These are phyloP conservation scores for Seira sanloemensis DNA, from an alignment of 2,888 invertebrate species.

Conservation along the genomic window DNA sequence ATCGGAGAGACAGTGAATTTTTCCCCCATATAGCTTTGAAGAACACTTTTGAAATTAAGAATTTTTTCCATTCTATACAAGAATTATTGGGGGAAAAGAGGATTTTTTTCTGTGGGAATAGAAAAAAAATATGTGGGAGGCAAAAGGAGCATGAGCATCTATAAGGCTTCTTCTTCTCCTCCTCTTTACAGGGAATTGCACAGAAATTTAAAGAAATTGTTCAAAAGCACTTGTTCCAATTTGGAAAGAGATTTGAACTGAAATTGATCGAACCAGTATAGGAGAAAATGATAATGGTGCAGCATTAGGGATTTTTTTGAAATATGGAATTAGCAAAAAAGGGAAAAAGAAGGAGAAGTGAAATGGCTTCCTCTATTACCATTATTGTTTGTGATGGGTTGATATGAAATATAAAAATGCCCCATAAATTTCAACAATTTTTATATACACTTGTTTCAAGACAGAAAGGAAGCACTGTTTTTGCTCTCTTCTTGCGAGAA, in stretches of 20 bases:
- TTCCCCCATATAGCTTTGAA: too few species aligned
- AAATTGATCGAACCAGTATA: conserved; percentile 10
- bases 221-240: background rate
- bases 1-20: too few species aligned
- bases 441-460: background rate
- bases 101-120: background rate
- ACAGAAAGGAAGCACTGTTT: background rate
- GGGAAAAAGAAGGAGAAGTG: background rate
- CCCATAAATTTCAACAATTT: background rate
- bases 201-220: background rate
- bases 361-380: background rate
- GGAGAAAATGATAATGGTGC: background rate
- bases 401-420: background rate
- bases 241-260: conserved; percentile 1
- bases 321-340: background rate
- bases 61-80: background rate
- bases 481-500: background rate
- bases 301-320: background rate
- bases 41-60: background rate
- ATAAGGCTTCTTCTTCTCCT: background rate
- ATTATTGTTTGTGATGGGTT: background rate
- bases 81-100: background rate
- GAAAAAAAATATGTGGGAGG: background rate
- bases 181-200: background rate
- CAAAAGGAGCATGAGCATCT: background rate